These are phyloP conservation scores for Apoda limacodes DNA, from an alignment of 2,888 invertebrate genomes.

Conservation along the genomic window DNA sequence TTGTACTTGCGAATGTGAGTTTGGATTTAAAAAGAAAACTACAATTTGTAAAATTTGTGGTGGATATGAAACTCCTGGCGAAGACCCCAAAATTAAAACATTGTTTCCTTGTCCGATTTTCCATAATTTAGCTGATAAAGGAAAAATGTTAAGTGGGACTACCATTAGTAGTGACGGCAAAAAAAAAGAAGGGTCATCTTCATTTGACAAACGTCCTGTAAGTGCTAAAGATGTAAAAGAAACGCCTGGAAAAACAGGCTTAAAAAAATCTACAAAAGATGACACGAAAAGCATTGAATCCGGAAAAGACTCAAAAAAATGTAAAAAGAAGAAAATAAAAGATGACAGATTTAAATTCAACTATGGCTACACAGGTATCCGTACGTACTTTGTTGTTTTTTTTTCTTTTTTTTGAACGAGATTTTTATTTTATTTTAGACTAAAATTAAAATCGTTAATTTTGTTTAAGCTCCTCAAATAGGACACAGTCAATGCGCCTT, in stretches of 20 bases:
- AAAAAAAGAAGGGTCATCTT: conserved; percentile 25
- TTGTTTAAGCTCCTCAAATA: conserved; percentile 46
- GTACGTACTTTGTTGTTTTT: conserved; percentile 39
- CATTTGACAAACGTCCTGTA: conserved; percentile 20
- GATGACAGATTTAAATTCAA: conserved; percentile 55
- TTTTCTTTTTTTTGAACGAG: conserved; percentile 18
- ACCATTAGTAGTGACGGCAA: conserved; percentile 41
- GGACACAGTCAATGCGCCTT: conserved; percentile 54
- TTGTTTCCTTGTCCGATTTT: conserved; percentile 53
- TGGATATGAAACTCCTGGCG: conserved; percentile 45
- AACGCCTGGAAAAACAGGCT: conserved; percentile 4
- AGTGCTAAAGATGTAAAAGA: conserved; percentile 4
- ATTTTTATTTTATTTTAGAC: background rate
- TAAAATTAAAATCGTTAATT: background rate
- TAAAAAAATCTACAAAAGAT: too few species aligned
- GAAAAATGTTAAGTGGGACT: conserved; percentile 33
- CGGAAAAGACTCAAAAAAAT: conserved; percentile 39
- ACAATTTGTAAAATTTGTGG: conserved; percentile 51
- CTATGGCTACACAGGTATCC: conserved; percentile 61
- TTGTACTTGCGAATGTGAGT: conserved; percentile 52
- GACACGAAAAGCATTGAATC: conserved; percentile 35
- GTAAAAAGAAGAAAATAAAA: conserved; percentile 36
- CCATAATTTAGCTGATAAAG: conserved; percentile 45
- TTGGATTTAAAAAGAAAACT: conserved; percentile 47
- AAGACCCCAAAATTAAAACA: conserved; percentile 29